Evolutionary conservation across 1,140 invertebrate species (phyloP), one percentile per base, ranked within the genome.

Genomic region (Camponotus floridanus): DNA sequence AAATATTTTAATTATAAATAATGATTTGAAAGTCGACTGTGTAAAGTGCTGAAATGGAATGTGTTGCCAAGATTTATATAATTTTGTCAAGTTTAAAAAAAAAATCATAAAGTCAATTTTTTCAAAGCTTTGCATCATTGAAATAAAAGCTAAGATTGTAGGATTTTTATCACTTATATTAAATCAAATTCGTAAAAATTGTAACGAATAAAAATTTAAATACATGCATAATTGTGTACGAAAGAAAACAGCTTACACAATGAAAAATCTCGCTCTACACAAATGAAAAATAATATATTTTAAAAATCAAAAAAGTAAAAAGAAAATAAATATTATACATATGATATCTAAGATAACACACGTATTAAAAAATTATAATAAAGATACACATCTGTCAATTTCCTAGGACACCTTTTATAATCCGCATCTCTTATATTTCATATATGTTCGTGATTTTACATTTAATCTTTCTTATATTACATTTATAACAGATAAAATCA

Each of bases 21-120:
- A 2, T 57, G 31, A 57, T 42, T 76, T 26, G 59, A 86, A 74
- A 87, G 68, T 86, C 26, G 36, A 18, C 21, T 26, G 45, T 0
- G 48, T 3, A 11, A 90, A 87, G 48, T 39, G 76, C 48, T 64
- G 9, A 57, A 86, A 36, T n/a, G 67, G 15, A 11, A 15, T 31
- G 0, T 18, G 39, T 68, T 84, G 78, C 18, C 36, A 57, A 80
- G 33, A 3, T 18, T 31, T 87, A 80, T 15, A 13, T 48, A 78
- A 79, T 87, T 90, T 90, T 89, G 64, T 36, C 0, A 64, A 70
- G 79, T 42, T 68, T 86, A 70, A 86, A 78, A 85, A 71, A 26
- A 55, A 86, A 70, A 71, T 65, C 21, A 51, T 31, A 85, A 26
- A 64, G 33, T 70, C 87, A 87, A 89, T 11, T 39, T 8, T 11